Conservation (phyloP, 2,888 invertebrate species). For the Petrolisthes manimaculis region DNA sequence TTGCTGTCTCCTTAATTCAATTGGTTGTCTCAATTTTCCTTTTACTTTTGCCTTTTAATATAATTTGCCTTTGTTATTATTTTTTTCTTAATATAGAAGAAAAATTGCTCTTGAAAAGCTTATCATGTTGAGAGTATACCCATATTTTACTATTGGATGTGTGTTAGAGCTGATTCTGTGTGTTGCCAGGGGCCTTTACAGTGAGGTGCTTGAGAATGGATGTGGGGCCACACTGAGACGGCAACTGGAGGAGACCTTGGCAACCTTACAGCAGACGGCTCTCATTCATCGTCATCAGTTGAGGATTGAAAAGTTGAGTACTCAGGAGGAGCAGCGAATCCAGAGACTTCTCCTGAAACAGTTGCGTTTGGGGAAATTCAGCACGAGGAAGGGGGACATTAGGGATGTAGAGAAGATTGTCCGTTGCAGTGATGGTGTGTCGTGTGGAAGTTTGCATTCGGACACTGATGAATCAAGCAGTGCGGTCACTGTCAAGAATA, state of each 20-base stretch:
- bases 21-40: background rate
- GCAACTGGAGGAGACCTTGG: slow-evolving; percentile 43
- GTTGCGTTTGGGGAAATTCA: slow-evolving; percentile 48
- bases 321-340: slow-evolving; percentile 53
- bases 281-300: slow-evolving; percentile 32
- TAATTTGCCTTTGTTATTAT: too few species aligned
- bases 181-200: slow-evolving; percentile 53
- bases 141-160: background rate
- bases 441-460: background rate
- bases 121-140: background rate
- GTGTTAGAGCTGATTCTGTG: background rate
- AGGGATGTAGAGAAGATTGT: slow-evolving; percentile 37
- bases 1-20: too few species aligned
- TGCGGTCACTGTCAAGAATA: slow-evolving; percentile 19
- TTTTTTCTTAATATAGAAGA: background rate
- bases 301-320: slow-evolving; percentile 48
- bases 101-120: background rate
- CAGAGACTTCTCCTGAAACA: slow-evolving; percentile 53
- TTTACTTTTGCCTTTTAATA: background rate
- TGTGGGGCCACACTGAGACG: slow-evolving; percentile 32
- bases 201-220: slow-evolving; percentile 24
- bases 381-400: slow-evolving; percentile 49
- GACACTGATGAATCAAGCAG: slow-evolving; percentile 40
- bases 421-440: slow-evolving; percentile 27
- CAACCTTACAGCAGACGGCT: slow-evolving; percentile 44